Evolutionary conservation across 2,888 invertebrate species (phyloP), one percentile per base, ranked within the genome.

Genomic region (Philonicus albiceps): DNA sequence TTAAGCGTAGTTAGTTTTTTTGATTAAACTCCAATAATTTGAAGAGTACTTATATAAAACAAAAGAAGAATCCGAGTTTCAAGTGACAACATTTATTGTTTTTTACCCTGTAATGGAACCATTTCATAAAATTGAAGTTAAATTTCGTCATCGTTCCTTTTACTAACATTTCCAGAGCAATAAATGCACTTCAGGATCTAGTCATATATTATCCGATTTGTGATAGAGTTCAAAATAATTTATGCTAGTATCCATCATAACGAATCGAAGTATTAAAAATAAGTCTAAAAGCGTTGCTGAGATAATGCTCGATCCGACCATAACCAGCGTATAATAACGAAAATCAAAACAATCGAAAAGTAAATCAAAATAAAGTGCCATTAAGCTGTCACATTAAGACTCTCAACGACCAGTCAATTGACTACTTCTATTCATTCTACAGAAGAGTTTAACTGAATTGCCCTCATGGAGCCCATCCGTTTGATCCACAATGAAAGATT

Each of bases 341-440:
- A 74, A 87, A 87, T 75, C 75, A 78, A 87, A 87, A 87, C 85
- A 87, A 86, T 84, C 72, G 87, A 87, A 84, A 86, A 78, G 53
- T 87, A 87, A 87, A 87, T 87, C 87, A 87, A 87, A 87, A 86
- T 86, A 87, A 87, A 87, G 73, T 86, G 80, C 87, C 86, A 88
- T 88, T 87, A 87, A 87, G 87, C 86, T 72, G 87, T 88, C 88
- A 87, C 88, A 88, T 87, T 86, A 88, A 88, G 85, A 78, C 37
- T 80, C 30, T 74, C 53, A 88, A 88, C 80, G 88, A 75, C 86
- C 55, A 53, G 72, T 34, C 43, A 81, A 86, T 83, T 83, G 83
- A 74, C 83, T 81, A 86, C 86, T 83, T 81, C 40, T 40, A 78
- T 53, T 55, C 64, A 78, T 80, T 37, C 43, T 43, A 75, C 76